Evolutionary conservation across 1,140 invertebrate species (phyloP), one percentile per base, ranked within the genome.

Genomic region (Solen grandis): DNA sequence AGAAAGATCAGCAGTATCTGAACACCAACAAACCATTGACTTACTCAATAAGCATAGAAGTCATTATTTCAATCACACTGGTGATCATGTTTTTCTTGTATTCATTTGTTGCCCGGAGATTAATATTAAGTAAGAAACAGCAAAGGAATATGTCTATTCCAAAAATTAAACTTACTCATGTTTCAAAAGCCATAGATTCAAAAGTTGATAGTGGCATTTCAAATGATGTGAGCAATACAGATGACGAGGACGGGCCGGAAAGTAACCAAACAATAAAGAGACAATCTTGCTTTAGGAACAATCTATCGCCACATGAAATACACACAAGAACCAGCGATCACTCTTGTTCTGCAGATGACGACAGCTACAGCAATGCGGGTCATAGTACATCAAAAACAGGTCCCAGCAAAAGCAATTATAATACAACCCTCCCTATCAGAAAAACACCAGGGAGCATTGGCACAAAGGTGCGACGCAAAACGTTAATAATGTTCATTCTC

Each of bases 401-500:
- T n/a, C n/a, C n/a, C n/a, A n/a, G n/a, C n/a, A 46, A 46, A 19
- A 19, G 41, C 41, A 19, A 19, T 10, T 10, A 46, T 46, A 19
- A 46, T 46, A 8, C 8, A 46, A 46, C 8, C 19, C 41, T 10
- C 41, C 8, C 41, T 19, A 46, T 10, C 8, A 46, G 41, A n/a
- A n/a, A n/a, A n/a, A n/a, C n/a, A n/a, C 19, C 41, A 25, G 2
- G 27, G n/a, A 5, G 33, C 8, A 0, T 46, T 19, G 16, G 16
- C 8, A 13, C 14, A 27, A 33, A 22, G 3, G 54, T 60, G 10
- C 3, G 33, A 13, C 36, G 50, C n/a, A 78, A 69, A 35, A 77
- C 74, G n/a, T 22, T 55, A 4, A 77, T 77, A 13, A 57, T 68
- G 62, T 68, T 54, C 27, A 68, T 77, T 13, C 35, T 77, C 5